Percentiles rank a stretch among this genome's conserved stretches.
Evolutionary conservation across 2,113 vertebrate genomes (phyloP).

Genomic region (Micromys minutus): DNA sequence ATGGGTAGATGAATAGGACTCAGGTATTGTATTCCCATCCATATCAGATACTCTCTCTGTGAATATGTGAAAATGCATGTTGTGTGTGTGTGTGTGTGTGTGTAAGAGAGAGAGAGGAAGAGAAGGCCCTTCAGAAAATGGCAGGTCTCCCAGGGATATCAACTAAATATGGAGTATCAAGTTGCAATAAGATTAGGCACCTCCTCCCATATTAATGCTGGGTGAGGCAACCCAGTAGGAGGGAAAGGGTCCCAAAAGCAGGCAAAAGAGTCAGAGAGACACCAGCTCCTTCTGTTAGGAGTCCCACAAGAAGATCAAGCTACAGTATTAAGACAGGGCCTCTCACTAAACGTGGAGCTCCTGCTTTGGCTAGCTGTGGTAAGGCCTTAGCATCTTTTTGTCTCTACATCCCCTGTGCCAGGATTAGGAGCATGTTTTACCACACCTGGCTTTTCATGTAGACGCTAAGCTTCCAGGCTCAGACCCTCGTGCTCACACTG

Average conservation of each 20-base stretch:
- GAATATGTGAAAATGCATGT: too few species aligned
- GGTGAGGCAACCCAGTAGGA: neutral
- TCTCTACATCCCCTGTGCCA: neutral
- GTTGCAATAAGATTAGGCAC: neutral
- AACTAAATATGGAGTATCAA: neutral
- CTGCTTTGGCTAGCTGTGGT: neutral
- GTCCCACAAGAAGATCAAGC: neutral
- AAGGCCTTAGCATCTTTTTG: neutral
- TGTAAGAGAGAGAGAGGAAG: neutral
- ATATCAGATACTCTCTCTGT: neutral
- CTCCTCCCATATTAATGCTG: neutral
- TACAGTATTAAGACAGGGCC: neutral
- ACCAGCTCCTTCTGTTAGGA: neutral
- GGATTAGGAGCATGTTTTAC: neutral
- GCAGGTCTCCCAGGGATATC: neutral
- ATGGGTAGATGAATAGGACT: neutral
- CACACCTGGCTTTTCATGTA: neutral
- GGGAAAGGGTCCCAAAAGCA: neutral
- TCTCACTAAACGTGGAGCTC: neutral
- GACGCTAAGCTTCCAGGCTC: too few species aligned
- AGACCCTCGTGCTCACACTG: neutral
- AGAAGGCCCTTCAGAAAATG: neutral
- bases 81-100: neutral
- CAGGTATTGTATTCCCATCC: neutral
- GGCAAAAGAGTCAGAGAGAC: neutral